Base-by-base conservation (phyloP, 1,140 invertebrate species). In the Branchinecta lynchi region DNA sequence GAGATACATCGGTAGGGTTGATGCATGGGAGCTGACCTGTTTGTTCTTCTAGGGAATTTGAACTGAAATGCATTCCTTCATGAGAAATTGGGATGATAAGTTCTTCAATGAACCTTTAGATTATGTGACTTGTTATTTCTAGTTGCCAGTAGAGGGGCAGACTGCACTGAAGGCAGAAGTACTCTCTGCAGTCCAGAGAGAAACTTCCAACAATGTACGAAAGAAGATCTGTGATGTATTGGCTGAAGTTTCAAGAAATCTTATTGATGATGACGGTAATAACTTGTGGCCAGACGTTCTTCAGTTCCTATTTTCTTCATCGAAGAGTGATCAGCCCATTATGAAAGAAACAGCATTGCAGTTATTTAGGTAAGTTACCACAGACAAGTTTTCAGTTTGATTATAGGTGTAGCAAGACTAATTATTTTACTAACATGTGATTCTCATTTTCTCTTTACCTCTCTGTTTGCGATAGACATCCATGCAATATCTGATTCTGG, bases 221-320 rank as follows among this genome's bases (percentile, higher is more conserved):
- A 88, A 90, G 71, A 98, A 97, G 82, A 82, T 95, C 32, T 96
- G 93, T 78, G 96, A 99, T 79, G 87, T 95, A 69, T 87, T 89
- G 65, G 89, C 95, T 44, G 96, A 99, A 82, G 83, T 98, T 44
- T 93, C 93, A 0, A 84, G 94, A 76, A 96, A 95, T 81, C 83
- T 96, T 70, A 89, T 99, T 73, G 95, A 98, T 78, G 95, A 98
- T 74, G 91, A 96, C 78, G 93, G 93, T 43, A 93, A 92, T 75
- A 97, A 97, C 79, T 86, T 87, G 71, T 99, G 96, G 96, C 92
- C 92, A 43, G 95, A 98, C 77, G 92, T 98, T 77, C 82, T 99
- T 43, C 88, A 94, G 77, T 98, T 97, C 79, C 83, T 99, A 75
- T 98, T 97, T 80, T 89, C 93, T 76, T 93, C 92, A 81, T 92